These are phyloP conservation scores for Cynopterus sphinx DNA, from an alignment of 2,797 vertebrate species.

Conservation along the genomic window DNA sequence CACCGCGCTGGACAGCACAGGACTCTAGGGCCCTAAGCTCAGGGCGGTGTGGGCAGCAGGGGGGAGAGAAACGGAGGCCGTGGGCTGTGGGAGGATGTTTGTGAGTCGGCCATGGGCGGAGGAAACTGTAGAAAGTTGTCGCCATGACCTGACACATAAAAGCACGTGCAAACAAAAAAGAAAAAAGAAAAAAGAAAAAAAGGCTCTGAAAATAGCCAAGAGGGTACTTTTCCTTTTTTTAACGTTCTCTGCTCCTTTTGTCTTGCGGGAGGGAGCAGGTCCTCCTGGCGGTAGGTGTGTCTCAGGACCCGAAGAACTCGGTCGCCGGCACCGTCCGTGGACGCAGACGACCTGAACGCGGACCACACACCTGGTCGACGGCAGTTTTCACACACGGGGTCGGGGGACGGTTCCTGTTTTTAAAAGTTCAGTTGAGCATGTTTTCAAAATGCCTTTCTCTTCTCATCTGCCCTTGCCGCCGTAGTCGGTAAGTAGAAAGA, in stretches of 20 bases:
- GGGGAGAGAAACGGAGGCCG: not conserved
- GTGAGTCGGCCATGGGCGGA: no score
- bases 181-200: not conserved
- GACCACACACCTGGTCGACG: not conserved
- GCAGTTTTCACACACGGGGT: not conserved
- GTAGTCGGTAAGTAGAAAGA: not conserved
- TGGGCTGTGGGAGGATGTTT: not conserved
- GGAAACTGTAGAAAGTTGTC: not conserved
- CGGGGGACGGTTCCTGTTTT: not conserved
- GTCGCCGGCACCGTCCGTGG: rapidly evolving
- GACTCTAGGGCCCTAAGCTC: not conserved
- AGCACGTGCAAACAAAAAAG: not conserved
- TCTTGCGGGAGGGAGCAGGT: not conserved
- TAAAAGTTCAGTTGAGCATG: not conserved
- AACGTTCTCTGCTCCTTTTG: not conserved
- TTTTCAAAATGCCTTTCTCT: not conserved
- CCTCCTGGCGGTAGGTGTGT: not conserved
- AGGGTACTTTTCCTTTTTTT: not conserved
- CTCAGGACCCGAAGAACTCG: not conserved
- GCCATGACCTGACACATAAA: not conserved
- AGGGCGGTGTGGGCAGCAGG: not conserved
- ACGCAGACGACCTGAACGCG: not conserved
- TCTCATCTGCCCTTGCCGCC: not conserved
- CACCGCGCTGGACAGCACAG: not conserved
- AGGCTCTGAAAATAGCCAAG: not conserved